Conservation (phyloP, 2,113 vertebrate genomes). For the Muntiacus muntjak region DNA sequence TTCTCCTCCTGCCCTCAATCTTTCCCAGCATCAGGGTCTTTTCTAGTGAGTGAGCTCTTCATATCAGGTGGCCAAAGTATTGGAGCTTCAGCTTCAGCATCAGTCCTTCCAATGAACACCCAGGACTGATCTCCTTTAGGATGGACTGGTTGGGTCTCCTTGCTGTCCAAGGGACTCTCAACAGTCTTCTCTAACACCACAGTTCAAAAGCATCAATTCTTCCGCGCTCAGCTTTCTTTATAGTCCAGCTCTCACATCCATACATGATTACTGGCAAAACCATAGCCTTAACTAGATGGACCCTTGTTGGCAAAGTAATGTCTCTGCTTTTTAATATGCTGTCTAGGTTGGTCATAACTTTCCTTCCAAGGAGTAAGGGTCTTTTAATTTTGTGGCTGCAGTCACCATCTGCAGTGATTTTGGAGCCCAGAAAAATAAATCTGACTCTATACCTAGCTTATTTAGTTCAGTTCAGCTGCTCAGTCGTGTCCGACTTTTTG, state of each 20-base stretch:
- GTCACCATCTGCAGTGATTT: background rate
- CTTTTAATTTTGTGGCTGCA: background rate
- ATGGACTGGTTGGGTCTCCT: background rate
- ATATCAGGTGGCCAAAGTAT: fast-evolving
- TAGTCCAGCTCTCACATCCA: background rate
- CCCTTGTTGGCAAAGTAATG: background rate
- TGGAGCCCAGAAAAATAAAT: background rate
- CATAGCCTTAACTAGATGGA: background rate
- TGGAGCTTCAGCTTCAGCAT: background rate
- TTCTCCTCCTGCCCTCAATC: background rate
- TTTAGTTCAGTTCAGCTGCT: too few relatives aligned
- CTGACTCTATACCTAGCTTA: too few relatives aligned
- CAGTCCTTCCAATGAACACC: background rate
- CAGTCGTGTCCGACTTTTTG: fast-evolving
- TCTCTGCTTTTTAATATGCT: background rate
- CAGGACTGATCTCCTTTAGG: background rate
- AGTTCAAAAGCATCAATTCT: background rate
- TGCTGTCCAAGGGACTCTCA: background rate
- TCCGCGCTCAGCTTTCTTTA: background rate
- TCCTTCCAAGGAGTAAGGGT: fast-evolving
- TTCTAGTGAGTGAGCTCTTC: background rate
- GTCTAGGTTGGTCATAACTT: background rate
- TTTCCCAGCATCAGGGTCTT: background rate
- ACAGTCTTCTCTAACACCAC: background rate
- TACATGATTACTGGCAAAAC: background rate